phyloP scores from a whole-genome alignment of 2,113 vertebrate species.

The Nesoenas mayeri region DNA sequence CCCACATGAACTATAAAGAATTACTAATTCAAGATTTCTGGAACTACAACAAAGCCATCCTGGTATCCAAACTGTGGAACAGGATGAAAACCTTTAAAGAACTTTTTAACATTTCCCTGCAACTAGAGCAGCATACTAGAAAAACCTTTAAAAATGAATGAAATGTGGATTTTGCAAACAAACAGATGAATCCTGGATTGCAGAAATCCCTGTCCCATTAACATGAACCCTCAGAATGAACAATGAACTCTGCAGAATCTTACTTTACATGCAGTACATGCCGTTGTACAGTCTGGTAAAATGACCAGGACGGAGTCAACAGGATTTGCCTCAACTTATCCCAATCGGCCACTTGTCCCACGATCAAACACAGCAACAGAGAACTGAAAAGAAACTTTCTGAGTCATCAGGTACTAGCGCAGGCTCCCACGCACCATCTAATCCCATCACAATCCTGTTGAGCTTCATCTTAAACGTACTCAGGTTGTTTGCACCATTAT shows the following conservation, averaged over 20 bases:
- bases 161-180: not conserved
- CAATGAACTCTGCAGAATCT: not conserved
- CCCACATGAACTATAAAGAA: not conserved
- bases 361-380: not conserved
- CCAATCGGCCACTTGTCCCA: not conserved
- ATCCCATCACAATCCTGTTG: not conserved
- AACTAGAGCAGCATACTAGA: not conserved
- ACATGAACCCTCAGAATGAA: not conserved
- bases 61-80: rapidly evolving
- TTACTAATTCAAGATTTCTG: not conserved
- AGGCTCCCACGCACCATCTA: not conserved
- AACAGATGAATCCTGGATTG: not conserved
- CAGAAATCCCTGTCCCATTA: not conserved
- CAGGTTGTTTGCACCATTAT: not conserved
- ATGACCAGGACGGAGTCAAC: not conserved
- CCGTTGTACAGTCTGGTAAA: not conserved
- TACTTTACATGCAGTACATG: not conserved
- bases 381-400: not conserved
- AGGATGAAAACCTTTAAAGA: not conserved
- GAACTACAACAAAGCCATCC: not conserved
- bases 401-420: not conserved
- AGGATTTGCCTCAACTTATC: not conserved
- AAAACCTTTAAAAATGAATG: not conserved
- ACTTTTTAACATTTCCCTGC: not conserved
- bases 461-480: not conserved